Conservation (phyloP, 2,888 invertebrate species). For the Spodoptera picta region DNA sequence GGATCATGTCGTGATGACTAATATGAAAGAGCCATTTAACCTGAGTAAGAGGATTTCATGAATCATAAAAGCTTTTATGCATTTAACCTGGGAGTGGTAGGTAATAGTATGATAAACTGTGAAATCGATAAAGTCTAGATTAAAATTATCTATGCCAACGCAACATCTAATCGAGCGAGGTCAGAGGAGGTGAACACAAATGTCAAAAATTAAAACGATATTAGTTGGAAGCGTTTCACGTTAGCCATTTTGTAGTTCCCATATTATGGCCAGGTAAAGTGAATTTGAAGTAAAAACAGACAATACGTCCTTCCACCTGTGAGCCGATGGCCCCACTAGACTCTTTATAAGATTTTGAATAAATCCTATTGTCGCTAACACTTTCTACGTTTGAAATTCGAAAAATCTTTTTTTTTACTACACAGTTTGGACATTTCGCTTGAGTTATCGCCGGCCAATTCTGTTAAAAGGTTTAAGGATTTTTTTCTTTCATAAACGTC, state of each 20-base stretch:
- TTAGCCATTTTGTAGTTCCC: conserved; percentile 27
- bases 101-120: conserved; percentile 9
- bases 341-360: conserved; percentile 88
- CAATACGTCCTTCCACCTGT: conserved; percentile 47
- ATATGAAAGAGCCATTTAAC: conserved; percentile 20
- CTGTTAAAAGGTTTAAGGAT: conserved; percentile 86
- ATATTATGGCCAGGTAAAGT: conserved; percentile 34
- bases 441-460: conserved; percentile 87
- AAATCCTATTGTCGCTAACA: conserved; percentile 87
- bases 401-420: conserved; percentile 72
- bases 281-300: conserved; percentile 28
- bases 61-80: conserved; percentile 40
- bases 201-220: conserved; percentile 2
- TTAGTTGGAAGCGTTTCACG: conserved; percentile 7
- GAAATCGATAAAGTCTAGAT: conserved; percentile 18
- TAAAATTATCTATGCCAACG: conserved; percentile 14
- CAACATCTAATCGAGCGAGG: background rate
- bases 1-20: conserved; percentile 25
- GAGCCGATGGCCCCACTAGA: conserved; percentile 63
- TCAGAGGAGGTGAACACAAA: background rate
- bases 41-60: conserved; percentile 50
- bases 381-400: conserved; percentile 85
- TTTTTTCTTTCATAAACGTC: conserved; percentile 80
- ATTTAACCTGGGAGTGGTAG: conserved; percentile 5
- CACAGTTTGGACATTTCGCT: conserved; percentile 87